phyloP scores from a whole-genome alignment of 2,797 vertebrate species.

The Dendrocincla fuliginosa region DNA sequence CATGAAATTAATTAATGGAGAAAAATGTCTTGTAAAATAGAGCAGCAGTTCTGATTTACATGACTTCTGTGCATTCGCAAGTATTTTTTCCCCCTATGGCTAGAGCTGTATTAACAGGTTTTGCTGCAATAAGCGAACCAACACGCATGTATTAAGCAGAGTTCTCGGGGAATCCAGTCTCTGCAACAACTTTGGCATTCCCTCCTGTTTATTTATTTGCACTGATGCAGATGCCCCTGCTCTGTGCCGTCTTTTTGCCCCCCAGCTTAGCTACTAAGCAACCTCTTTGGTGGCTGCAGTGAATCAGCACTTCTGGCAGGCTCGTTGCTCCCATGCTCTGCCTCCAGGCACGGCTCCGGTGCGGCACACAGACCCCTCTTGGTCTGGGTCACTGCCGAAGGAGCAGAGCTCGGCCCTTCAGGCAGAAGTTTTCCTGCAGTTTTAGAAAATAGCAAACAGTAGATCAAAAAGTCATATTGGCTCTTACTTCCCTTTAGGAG shows the following conservation, averaged over 20 bases:
- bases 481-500: neutral
- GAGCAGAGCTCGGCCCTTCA: neutral
- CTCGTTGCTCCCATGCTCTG: neutral
- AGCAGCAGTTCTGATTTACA: constrained; percentile 67
- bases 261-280: neutral
- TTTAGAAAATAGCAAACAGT: neutral
- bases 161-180: neutral
- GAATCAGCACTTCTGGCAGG: constrained; percentile 66
- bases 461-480: rapidly evolving
- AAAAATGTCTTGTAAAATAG: constrained; percentile 70
- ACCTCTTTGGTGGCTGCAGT: constrained; percentile 1
- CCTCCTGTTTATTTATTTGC: neutral
- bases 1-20: constrained; percentile 76
- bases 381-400: rapidly evolving
- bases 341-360: neutral
- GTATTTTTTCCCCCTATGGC: constrained; percentile 8
- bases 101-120: constrained; percentile 16
- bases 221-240: neutral
- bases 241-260: neutral
- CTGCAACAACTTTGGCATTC: neutral
- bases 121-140: constrained; percentile 29
- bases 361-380: neutral
- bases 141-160: neutral
- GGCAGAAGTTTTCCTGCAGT: neutral
- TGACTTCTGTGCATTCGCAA: constrained; percentile 61